These are phyloP conservation scores for Drosophila novamexicana DNA, from an alignment of 1,140 invertebrate genomes.

Conservation along the genomic window DNA sequence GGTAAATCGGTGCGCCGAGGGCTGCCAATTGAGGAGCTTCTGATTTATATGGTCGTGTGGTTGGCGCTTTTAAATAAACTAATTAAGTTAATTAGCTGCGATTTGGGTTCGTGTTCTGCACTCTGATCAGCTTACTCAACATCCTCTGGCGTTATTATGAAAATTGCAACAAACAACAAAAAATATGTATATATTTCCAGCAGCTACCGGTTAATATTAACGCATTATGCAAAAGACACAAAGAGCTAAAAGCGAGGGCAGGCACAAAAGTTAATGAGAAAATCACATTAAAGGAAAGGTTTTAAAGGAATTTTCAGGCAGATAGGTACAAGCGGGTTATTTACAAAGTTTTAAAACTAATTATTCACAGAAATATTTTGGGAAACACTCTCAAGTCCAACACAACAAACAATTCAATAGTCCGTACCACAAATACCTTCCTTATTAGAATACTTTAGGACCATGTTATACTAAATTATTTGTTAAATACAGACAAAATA, in stretches of 20 bases:
- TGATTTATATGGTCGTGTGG: slow-evolving; percentile 35
- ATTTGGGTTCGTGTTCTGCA: slow-evolving; percentile 34
- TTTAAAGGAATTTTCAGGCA: not conserved
- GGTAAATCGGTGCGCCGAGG: slow-evolving; percentile 18
- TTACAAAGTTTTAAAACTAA: not conserved
- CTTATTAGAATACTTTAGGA: too few species aligned
- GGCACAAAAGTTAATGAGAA: not conserved
- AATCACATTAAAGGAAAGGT: not conserved
- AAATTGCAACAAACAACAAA: slow-evolving; percentile 40
- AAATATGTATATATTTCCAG: slow-evolving; percentile 22
- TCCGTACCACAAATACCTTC: too few species aligned
- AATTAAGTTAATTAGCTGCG: slow-evolving; percentile 57
- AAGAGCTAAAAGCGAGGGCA: slow-evolving; percentile 11
- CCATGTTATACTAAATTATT: too few species aligned
- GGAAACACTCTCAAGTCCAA: too few species aligned
- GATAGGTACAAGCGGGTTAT: not conserved
- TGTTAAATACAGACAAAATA: too few species aligned
- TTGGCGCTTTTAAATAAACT: slow-evolving; percentile 53
- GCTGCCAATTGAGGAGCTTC: slow-evolving; percentile 25
- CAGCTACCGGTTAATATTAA: slow-evolving; percentile 55
- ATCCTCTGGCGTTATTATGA: slow-evolving; percentile 45
- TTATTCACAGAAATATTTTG: too few species aligned
- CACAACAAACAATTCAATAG: too few species aligned
- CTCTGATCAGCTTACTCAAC: slow-evolving; percentile 5
- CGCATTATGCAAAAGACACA: slow-evolving; percentile 50